These are phyloP conservation scores for Motacilla tschutschensis DNA, from an alignment of 2,113 vertebrate species.

Conservation along the genomic window DNA sequence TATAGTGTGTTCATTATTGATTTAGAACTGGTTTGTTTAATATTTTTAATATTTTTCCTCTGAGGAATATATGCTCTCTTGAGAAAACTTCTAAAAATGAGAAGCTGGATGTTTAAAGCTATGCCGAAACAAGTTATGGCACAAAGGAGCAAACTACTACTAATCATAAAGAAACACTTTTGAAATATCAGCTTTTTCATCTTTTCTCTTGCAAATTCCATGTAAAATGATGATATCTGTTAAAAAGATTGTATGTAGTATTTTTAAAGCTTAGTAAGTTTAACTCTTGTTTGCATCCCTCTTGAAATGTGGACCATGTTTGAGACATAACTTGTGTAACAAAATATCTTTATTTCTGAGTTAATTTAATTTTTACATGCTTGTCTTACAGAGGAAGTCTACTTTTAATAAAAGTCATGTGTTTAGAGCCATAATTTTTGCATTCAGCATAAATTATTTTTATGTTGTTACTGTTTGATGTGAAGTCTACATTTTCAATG, in stretches of 20 bases:
- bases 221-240: background rate
- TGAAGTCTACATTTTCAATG: conserved; percentile 3
- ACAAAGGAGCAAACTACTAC: background rate
- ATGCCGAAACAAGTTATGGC: background rate
- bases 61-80: background rate
- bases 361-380: conserved; percentile 62
- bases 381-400: conserved; percentile 49
- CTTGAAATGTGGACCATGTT: conserved; percentile 37
- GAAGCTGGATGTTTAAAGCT: background rate
- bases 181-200: background rate
- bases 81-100: background rate
- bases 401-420: conserved; percentile 59
- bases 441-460: conserved; percentile 34
- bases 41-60: background rate
- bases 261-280: background rate
- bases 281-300: background rate
- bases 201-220: background rate
- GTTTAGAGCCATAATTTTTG: conserved; percentile 39
- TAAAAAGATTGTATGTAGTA: background rate
- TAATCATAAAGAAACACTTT: background rate
- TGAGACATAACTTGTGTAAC: conserved; percentile 54
- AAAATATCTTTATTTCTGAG: conserved; percentile 63
- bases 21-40: background rate
- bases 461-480: conserved; percentile 45
- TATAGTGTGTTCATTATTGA: background rate